A percentile compares a stretch with the other conserved stretches of the same genome.
These are phyloP conservation scores for Aphodius granarius DNA, from an alignment of 2,888 invertebrate genomes.

Conservation along the genomic window DNA sequence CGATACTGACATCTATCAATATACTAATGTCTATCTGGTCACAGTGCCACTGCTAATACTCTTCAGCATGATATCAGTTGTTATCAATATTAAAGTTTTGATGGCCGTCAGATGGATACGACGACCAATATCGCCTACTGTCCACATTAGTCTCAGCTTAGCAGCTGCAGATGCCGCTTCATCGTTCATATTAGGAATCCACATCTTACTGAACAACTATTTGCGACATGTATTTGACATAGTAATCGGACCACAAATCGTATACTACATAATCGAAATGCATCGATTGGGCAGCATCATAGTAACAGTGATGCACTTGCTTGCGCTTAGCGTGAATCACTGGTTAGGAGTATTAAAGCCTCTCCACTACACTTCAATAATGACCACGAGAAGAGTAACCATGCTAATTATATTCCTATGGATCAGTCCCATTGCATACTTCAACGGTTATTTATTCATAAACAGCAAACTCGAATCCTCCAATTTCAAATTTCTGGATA, in stretches of 20 bases:
- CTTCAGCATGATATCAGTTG: constrained; percentile 57
- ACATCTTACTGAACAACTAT: constrained; percentile 59
- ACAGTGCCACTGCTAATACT: constrained; percentile 50
- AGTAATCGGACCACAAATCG: constrained; percentile 23
- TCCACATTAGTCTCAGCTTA: constrained; percentile 62
- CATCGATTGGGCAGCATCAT: constrained; percentile 62
- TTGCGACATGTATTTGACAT: constrained; percentile 44
- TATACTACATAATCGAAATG: constrained; percentile 48
- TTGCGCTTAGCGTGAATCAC: constrained; percentile 67
- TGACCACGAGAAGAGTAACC: constrained; percentile 58
- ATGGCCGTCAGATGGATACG: constrained; percentile 60
- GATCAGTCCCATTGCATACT: constrained; percentile 58
- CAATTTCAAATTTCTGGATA: constrained; percentile 24
- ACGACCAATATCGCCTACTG: constrained; percentile 59
- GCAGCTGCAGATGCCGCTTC: constrained; percentile 63
- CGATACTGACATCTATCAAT: background rate
- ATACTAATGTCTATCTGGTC: constrained; percentile 26
- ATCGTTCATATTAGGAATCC: constrained; percentile 57
- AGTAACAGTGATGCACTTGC: constrained; percentile 64
- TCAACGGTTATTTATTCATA: constrained; percentile 57
- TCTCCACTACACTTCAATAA: constrained; percentile 63
- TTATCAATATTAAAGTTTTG: constrained; percentile 60
- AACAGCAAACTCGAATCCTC: constrained; percentile 46
- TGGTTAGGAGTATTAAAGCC: constrained; percentile 62
- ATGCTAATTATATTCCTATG: constrained; percentile 59